A percentile compares a stretch with the other conserved stretches of the same genome.
Conservation (phyloP, 2,113 vertebrate species). For the Brachyhypopomus gauderio region DNA sequence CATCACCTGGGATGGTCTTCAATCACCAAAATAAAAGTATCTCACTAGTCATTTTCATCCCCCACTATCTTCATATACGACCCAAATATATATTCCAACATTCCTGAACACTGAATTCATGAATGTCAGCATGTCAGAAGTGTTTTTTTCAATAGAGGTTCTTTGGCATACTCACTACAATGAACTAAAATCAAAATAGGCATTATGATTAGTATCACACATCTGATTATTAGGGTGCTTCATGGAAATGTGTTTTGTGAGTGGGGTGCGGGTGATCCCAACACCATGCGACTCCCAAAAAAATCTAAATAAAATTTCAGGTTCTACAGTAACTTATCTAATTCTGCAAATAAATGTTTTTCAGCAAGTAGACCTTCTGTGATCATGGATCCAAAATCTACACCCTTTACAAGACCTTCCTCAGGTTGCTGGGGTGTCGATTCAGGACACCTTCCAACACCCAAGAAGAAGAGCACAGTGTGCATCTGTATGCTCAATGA, state of each 20-base stretch:
- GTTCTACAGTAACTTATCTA: not conserved
- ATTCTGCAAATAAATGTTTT: not conserved
- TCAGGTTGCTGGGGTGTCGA: not conserved
- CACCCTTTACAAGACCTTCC: not conserved
- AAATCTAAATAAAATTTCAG: not conserved
- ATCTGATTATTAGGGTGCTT: slow-evolving; percentile 18
- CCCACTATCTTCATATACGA: not conserved
- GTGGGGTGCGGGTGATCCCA: not conserved
- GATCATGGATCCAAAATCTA: not conserved
- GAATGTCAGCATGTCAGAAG: not conserved
- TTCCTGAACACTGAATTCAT: not conserved
- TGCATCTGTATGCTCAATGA: not conserved
- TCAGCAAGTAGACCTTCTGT: too few relatives aligned
- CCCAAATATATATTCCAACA: not conserved
- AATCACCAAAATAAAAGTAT: slow-evolving; percentile 9
- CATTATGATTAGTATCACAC: slow-evolving; percentile 30
- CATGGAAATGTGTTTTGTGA: not conserved
- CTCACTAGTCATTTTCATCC: not conserved
- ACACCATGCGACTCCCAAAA: not conserved
- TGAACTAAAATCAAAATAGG: slow-evolving; percentile 37
- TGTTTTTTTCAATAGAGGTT: slow-evolving; percentile 61
- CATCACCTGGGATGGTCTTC: not conserved
- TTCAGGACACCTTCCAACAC: not conserved
- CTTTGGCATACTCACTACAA: slow-evolving; percentile 70
- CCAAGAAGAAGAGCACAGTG: not conserved